These are phyloP conservation scores for Tor tambroides DNA, from an alignment of 2,113 vertebrate genomes.

Conservation along the genomic window DNA sequence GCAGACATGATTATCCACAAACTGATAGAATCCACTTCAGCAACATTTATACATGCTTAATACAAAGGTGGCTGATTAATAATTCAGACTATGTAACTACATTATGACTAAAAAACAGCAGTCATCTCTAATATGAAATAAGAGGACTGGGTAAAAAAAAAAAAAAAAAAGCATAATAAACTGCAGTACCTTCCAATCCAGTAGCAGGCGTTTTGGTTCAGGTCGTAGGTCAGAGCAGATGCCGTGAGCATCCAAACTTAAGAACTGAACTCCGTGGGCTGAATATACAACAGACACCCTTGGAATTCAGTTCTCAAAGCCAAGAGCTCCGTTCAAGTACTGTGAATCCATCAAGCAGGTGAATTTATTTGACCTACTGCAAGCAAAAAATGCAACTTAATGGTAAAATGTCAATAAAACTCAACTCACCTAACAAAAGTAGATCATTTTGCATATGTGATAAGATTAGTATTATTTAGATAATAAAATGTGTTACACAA, in stretches of 20 bases:
- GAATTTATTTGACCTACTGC: not conserved
- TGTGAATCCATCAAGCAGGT: not conserved
- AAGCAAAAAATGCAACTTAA: not conserved
- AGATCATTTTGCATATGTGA: too few species aligned
- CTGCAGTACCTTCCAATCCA: not conserved
- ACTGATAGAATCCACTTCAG: not conserved
- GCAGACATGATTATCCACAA: not conserved
- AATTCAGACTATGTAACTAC: not conserved
- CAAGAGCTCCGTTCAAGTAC: slow-evolving; percentile 49
- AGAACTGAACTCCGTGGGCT: slow-evolving; percentile 67
- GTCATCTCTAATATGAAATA: not conserved
- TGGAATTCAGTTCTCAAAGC: slow-evolving; percentile 71
- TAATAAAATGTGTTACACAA: not conserved
- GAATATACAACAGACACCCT: slow-evolving; percentile 54
- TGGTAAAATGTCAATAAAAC: not conserved
- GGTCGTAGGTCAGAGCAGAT: not conserved
- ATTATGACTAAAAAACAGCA: not conserved
- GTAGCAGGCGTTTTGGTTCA: not conserved
- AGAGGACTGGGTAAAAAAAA: not conserved
- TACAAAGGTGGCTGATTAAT: not conserved
- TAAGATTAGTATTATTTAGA: not conserved
- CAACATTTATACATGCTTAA: not conserved
- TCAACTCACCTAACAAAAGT: not conserved
- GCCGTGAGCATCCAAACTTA: slow-evolving; percentile 58
- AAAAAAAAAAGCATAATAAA: too few species aligned